Evolutionary conservation across 2,113 vertebrate genomes (phyloP).

Genomic region (Symphodus melops): DNA sequence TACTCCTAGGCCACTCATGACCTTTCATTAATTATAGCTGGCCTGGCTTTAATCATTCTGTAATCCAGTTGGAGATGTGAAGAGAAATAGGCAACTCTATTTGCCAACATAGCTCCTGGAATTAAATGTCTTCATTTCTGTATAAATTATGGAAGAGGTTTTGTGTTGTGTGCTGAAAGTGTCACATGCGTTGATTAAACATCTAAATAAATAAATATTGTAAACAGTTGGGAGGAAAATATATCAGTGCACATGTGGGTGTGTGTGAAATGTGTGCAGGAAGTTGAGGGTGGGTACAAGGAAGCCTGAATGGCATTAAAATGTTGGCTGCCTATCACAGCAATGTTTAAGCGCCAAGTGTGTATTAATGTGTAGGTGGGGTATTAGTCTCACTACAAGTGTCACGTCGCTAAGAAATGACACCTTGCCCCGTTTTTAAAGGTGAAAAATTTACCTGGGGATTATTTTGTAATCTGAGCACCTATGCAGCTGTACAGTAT

Average conservation of each 20-base stretch:
- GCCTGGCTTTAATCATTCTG: slow-evolving; percentile 83
- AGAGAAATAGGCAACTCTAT: slow-evolving; percentile 74
- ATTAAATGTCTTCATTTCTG: slow-evolving; percentile 81
- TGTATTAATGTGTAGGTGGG: slow-evolving; percentile 72
- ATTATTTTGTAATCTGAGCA: slow-evolving; percentile 85
- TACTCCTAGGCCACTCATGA: slow-evolving; percentile 85
- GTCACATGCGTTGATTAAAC: slow-evolving; percentile 75
- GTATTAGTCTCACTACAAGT: slow-evolving; percentile 74
- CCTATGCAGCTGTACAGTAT: slow-evolving; percentile 69
- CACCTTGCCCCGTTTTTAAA: slow-evolving; percentile 73
- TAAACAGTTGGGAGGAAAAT: slow-evolving; percentile 15
- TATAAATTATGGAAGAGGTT: slow-evolving; percentile 71
- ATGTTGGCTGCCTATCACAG: slow-evolving; percentile 63
- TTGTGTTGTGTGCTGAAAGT: slow-evolving; percentile 60
- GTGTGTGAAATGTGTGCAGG: slow-evolving; percentile 38
- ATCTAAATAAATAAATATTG: slow-evolving; percentile 62
- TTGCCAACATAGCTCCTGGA: slow-evolving; percentile 73
- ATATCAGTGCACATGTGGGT: slow-evolving; percentile 19
- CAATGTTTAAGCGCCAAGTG: slow-evolving; percentile 59
- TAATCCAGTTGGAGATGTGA: slow-evolving; percentile 78
- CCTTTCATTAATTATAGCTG: slow-evolving; percentile 86
- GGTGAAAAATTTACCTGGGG: slow-evolving; percentile 79
- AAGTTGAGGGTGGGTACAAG: slow-evolving; percentile 41
- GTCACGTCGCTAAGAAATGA: slow-evolving; percentile 71
- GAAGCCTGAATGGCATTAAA: slow-evolving; percentile 60